Base-by-base conservation (phyloP, 2,888 invertebrate genomes). In the Cyclophora albipunctata region DNA sequence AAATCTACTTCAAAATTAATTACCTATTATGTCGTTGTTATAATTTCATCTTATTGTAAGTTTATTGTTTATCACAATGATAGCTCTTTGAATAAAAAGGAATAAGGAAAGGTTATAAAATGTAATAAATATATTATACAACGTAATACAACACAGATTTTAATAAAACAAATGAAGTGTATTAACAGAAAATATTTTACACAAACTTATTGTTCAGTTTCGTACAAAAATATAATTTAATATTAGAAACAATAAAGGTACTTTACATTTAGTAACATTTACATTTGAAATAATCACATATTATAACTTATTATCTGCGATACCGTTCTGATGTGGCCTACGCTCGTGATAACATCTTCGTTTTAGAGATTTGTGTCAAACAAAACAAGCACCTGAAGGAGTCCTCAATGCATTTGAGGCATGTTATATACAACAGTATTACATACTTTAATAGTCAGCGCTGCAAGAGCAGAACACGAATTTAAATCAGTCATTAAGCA, bases 221-320 rank as follows among this genome's bases (percentile, higher is more conserved):
- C 71, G 75, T 85, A 87, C 71, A 86, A 87, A 85, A 86, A 86
- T 86, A 84, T 77, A 75, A 74, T 75, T 66, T 65, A 59, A 66
- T 71, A 67, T 73, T 73, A 70, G 60, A 79, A 81, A 80, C 72
- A 78, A 78, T 72, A 75, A 59, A 57, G 45, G 43, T 76, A 74
- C 73, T 78, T 74, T 75, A 80, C 75, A 78, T 55, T 58, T 62
- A 66, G 66, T 67, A 73, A 70, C 68, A 70, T 66, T 77, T 63
- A 75, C 66, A 72, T 66, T 72, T 60, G 51, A 45, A 63, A 67
- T 65, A 75, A 75, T 77, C 75, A 75, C 75, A 71, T 75, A 66
- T 20, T 20, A 20, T 55, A 66, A 66, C 67, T 65, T 66, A 63
- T 54, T 64, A 61, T 63, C 67, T 62, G 68, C 61, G 62, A 62